Conservation (phyloP, 2,113 vertebrate genomes). For the Apodemus sylvaticus region DNA sequence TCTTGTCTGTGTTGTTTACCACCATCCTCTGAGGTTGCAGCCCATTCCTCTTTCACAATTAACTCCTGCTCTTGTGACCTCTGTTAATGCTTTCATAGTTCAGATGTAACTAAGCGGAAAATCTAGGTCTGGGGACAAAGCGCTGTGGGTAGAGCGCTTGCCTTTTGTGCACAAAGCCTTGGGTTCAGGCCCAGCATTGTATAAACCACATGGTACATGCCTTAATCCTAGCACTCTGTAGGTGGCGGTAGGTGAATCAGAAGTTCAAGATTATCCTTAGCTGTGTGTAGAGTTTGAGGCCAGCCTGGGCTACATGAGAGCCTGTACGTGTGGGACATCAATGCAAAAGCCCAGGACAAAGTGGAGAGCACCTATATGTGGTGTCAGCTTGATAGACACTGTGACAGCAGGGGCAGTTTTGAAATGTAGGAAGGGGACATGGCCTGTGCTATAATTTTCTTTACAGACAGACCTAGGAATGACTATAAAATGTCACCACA, state of each 20-base stretch:
- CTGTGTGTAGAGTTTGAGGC: not conserved
- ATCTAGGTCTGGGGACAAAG: not conserved
- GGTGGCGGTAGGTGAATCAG: not conserved
- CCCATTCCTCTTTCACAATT: not conserved
- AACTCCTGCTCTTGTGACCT: not conserved
- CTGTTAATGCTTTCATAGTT: not conserved
- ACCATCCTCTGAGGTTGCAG: not conserved
- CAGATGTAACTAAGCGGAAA: conserved; percentile 16
- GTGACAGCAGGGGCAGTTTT: not conserved
- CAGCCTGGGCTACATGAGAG: not conserved
- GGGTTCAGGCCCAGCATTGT: too few species aligned
- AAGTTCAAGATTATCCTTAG: not conserved
- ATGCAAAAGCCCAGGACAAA: not conserved
- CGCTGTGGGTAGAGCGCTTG: not conserved
- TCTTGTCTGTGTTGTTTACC: not conserved
- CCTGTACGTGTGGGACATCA: not conserved
- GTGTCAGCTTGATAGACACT: not conserved
- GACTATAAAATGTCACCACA: not conserved
- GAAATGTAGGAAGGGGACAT: not conserved
- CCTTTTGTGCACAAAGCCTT: not conserved
- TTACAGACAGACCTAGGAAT: not conserved
- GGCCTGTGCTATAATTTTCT: not conserved
- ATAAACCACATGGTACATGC: too few species aligned
- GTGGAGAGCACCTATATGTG: not conserved
- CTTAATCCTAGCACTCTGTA: not conserved